phyloP scores from a whole-genome alignment of 2,888 invertebrate species.

The Mimas tiliae region DNA sequence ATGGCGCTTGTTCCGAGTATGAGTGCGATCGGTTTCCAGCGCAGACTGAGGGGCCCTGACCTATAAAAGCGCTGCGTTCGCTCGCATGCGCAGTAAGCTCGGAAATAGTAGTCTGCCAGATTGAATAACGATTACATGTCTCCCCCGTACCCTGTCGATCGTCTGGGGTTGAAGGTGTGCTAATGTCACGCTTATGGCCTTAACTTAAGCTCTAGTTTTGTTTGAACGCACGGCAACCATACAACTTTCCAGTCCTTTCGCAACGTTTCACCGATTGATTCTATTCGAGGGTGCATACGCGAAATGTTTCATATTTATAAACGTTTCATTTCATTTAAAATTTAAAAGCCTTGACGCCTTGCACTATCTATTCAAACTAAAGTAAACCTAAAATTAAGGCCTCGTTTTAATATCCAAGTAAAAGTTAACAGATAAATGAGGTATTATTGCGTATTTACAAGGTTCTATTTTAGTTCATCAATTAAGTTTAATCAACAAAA shows the following conservation, averaged over 20 bases:
- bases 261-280: conserved; percentile 26
- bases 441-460: no score
- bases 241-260: conserved; percentile 19
- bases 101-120: conserved; percentile 68
- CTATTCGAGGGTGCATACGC: conserved; percentile 24
- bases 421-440: no score
- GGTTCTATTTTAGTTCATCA: no score
- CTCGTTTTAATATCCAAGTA: no score
- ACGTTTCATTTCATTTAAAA: not conserved
- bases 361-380: not conserved
- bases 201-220: conserved; percentile 41
- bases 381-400: no score
- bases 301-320: conserved; percentile 6
- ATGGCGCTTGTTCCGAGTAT: conserved; percentile 66
- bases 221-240: not conserved
- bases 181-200: conserved; percentile 54
- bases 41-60: conserved; percentile 78
- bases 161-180: conserved; percentile 62
- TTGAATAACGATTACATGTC: conserved; percentile 78
- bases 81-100: conserved; percentile 74
- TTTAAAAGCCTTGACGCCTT: not conserved
- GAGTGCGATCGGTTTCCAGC: conserved; percentile 68
- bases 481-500: no score
- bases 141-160: conserved; percentile 61
- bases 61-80: conserved; percentile 66